Evolutionary conservation across 1,140 invertebrate genomes (phyloP).

Genomic region (Branchinecta lindahli): DNA sequence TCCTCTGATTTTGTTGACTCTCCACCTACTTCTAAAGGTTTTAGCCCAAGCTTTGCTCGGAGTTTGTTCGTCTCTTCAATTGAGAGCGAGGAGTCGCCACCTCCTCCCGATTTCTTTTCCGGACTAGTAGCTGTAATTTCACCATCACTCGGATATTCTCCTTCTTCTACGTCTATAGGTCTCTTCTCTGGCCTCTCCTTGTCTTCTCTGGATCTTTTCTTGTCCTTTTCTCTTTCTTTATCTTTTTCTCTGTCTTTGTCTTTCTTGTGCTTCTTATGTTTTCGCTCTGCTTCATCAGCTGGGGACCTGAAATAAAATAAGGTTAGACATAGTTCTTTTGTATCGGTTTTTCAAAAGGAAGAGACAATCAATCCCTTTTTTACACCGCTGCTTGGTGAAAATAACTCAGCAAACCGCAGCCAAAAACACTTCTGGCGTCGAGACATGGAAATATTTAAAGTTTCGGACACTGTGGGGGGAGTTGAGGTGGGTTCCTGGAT

Average conservation of each 20-base stretch:
- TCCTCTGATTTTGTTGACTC: slow-evolving; percentile 31
- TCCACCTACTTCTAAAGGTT: slow-evolving; percentile 61
- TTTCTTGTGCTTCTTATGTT: slow-evolving; percentile 34
- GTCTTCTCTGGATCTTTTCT: slow-evolving; percentile 12
- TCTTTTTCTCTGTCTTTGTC: slow-evolving; percentile 39
- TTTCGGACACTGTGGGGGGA: too few relatives aligned
- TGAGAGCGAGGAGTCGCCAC: slow-evolving; percentile 40
- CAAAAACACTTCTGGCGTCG: too few relatives aligned
- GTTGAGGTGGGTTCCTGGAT: too few relatives aligned
- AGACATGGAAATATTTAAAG: too few relatives aligned
- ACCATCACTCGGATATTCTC: slow-evolving; percentile 21
- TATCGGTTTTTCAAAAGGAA: too few relatives aligned
- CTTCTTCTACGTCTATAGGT: slow-evolving; percentile 15
- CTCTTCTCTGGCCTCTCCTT: slow-evolving; percentile 19
- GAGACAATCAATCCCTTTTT: too few relatives aligned
- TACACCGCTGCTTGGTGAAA: too few relatives aligned
- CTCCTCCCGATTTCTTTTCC: slow-evolving; percentile 17
- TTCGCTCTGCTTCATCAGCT: neutral
- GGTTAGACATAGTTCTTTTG: too few relatives aligned
- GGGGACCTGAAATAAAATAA: neutral
- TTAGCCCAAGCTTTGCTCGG: slow-evolving; percentile 78
- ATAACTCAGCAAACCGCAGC: too few relatives aligned
- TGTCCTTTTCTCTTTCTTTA: slow-evolving; percentile 23
- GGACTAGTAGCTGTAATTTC: slow-evolving; percentile 17
- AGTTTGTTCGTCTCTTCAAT: slow-evolving; percentile 84